Evolutionary conservation across 2,113 vertebrate genomes (phyloP).

Genomic region (Bungarus multicinctus): DNA sequence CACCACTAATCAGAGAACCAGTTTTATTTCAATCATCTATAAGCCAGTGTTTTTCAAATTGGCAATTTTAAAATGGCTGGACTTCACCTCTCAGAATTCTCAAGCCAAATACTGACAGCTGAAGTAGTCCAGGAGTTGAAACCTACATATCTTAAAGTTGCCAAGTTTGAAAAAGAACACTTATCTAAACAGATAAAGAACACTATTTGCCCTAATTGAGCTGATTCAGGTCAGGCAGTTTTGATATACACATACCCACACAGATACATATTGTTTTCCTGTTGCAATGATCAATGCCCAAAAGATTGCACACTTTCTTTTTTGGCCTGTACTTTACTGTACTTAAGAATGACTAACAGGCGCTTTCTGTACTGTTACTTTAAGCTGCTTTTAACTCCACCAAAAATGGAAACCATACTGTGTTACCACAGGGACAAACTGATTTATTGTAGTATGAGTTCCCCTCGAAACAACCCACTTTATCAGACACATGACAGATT

Average conservation of each 20-base stretch:
- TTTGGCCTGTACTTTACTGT: not conserved
- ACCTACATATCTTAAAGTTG: not conserved
- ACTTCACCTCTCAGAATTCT: not conserved
- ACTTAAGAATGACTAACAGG: not conserved
- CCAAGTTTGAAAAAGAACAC: not conserved
- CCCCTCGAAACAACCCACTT: constrained; percentile 10
- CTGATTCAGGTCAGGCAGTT: not conserved
- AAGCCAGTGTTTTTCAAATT: not conserved
- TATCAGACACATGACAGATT: constrained; percentile 10
- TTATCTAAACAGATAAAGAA: not conserved
- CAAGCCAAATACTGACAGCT: not conserved
- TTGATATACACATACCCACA: not conserved
- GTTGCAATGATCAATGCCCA: not conserved
- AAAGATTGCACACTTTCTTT: not conserved
- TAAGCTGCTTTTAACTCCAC: not conserved
- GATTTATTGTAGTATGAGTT: constrained; percentile 4
- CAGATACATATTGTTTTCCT: not conserved
- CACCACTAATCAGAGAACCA: not conserved
- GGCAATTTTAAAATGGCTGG: not conserved
- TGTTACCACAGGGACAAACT: constrained; percentile 4
- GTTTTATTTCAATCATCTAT: not conserved
- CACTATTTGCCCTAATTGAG: not conserved
- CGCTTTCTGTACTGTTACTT: not conserved
- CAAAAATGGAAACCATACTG: not conserved
- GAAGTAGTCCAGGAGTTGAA: not conserved